Conservation (phyloP, 2,888 invertebrate genomes). For the Cylindroiulus punctatus region DNA sequence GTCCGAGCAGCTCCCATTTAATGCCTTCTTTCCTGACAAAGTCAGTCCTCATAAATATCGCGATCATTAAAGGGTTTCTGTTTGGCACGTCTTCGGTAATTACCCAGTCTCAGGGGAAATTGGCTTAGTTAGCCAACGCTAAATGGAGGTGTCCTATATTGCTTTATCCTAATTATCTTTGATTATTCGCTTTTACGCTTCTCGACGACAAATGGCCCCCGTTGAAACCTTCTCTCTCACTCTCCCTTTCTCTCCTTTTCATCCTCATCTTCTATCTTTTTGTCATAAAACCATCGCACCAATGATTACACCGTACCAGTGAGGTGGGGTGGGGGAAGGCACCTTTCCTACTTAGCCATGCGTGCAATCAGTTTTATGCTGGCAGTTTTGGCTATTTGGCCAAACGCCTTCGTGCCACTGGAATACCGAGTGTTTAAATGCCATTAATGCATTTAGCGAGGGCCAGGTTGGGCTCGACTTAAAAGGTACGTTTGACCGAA, state of each 20-base stretch:
- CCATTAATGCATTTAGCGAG: background rate
- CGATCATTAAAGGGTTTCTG: slow-evolving; percentile 15
- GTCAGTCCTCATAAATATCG: background rate
- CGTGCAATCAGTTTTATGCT: background rate
- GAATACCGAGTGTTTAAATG: slow-evolving; percentile 20
- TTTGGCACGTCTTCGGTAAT: slow-evolving; percentile 48
- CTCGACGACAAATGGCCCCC: slow-evolving; percentile 22
- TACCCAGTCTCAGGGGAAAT: slow-evolving; percentile 47
- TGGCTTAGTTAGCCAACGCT: slow-evolving; percentile 51
- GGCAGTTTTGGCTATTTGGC: background rate
- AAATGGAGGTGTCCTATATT: slow-evolving; percentile 52
- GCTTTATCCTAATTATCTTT: slow-evolving; percentile 52
- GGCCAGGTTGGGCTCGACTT: background rate
- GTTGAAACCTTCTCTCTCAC: background rate
- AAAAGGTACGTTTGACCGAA: background rate
- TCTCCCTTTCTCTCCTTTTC: background rate
- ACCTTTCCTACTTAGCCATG: background rate
- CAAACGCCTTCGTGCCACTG: background rate
- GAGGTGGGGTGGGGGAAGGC: too few relatives aligned
- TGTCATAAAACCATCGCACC: background rate
- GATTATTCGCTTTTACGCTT: slow-evolving; percentile 49
- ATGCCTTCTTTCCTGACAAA: background rate
- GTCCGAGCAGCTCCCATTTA: background rate
- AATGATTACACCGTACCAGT: background rate
- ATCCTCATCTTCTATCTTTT: slow-evolving; percentile 32